Evolutionary conservation across 2,888 invertebrate species (phyloP).

Genomic region (Chydorus sphaericus): DNA sequence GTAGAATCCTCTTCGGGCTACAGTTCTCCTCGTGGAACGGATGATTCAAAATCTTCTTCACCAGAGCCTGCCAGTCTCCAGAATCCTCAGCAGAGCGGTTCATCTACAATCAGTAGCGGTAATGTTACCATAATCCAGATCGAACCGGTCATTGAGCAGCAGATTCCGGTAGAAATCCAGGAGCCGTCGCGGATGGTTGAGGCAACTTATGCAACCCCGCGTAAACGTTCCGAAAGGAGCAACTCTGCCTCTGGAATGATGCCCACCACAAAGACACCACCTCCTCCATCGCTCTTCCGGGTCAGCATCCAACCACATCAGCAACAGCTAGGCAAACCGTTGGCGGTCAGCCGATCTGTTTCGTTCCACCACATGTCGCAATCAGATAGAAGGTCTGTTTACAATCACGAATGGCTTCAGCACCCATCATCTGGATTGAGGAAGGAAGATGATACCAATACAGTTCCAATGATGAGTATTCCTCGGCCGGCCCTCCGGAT

Average conservation of each 20-base stretch:
- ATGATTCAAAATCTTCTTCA: constrained; percentile 18
- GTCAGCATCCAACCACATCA: constrained; percentile 4
- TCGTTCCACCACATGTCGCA: constrained; percentile 5
- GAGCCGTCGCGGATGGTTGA: neutral
- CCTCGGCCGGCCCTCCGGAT: constrained; percentile 1
- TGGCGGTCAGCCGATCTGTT: constrained; percentile 6
- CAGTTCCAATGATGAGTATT: constrained; percentile 1
- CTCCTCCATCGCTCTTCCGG: neutral
- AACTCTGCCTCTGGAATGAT: neutral
- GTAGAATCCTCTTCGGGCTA: constrained; percentile 34
- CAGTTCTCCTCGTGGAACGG: constrained; percentile 32
- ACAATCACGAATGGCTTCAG: neutral
- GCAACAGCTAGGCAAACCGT: too few relatives aligned
- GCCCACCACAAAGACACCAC: neutral
- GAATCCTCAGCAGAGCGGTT: neutral
- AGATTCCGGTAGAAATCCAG: neutral
- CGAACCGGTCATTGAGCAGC: neutral
- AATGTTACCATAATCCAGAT: constrained; percentile 9
- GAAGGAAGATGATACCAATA: neutral
- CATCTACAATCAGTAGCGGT: neutral
- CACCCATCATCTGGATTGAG: too few relatives aligned
- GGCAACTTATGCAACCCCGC: constrained; percentile 3
- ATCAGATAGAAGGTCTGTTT: neutral
- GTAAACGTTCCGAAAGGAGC: neutral
- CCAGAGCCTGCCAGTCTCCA: constrained; percentile 12